Evolutionary conservation across 2,888 invertebrate genomes (phyloP).

Genomic region (Drosophila tanythrix): DNA sequence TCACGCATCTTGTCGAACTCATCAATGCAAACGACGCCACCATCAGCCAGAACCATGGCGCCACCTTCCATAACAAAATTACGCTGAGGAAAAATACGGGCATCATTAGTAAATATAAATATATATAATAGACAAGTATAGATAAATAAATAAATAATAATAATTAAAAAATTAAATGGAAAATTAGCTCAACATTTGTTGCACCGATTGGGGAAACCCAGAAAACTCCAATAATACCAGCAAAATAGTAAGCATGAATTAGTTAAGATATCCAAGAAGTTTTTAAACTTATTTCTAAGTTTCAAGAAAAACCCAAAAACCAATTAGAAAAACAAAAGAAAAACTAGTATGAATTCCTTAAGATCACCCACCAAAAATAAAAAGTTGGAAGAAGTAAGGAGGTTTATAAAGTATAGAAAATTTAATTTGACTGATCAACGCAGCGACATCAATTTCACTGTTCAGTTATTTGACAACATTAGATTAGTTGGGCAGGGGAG

Average conservation of each 20-base stretch:
- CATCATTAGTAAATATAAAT: neutral
- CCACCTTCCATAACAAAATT: conserved; percentile 99
- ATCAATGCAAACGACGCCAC: conserved; percentile 99
- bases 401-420: neutral
- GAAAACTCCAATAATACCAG: neutral
- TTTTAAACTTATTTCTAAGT: too few species aligned
- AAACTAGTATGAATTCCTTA: too few species aligned
- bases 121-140: neutral
- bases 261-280: neutral
- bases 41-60: conserved; percentile 99
- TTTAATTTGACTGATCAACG: neutral
- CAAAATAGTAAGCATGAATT: neutral
- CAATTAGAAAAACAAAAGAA: too few species aligned
- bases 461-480: neutral
- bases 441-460: neutral
- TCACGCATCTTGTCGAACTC: conserved; percentile 99
- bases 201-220: too few species aligned
- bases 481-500: neutral
- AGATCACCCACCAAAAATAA: too few species aligned
- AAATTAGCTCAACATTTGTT: too few species aligned
- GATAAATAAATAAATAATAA: too few species aligned
- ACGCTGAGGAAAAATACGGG: conserved; percentile 86
- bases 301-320: too few species aligned
- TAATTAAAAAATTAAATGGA: too few species aligned
- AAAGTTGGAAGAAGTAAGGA: neutral